phyloP scores from a whole-genome alignment of 2,797 vertebrate genomes.

The Argentina silus region DNA sequence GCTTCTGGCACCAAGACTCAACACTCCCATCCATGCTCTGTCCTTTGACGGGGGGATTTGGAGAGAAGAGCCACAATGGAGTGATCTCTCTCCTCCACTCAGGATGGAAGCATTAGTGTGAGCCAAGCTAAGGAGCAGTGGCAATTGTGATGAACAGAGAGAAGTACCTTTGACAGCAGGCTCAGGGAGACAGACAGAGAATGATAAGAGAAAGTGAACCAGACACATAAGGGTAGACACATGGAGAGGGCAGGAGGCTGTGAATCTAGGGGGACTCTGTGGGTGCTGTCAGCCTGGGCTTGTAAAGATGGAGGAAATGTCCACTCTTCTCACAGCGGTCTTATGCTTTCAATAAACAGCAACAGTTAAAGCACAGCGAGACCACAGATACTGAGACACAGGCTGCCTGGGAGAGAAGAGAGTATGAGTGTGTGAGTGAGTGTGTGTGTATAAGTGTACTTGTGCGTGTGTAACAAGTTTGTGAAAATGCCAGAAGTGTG shows the following conservation, averaged over 20 bases:
- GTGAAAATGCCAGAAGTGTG: too few relatives aligned
- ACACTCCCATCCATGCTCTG: not conserved
- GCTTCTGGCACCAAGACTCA: too few relatives aligned
- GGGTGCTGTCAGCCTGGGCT: conserved; percentile 19
- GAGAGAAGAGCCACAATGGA: conserved; percentile 1
- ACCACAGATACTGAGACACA: not conserved
- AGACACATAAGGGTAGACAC: conserved; percentile 12
- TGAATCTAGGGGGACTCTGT: not conserved
- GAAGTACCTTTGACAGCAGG: conserved; percentile 43
- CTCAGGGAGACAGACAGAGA: conserved; percentile 2
- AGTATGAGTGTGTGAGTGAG: not conserved
- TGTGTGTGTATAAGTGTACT: too few relatives aligned
- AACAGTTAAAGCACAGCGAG: conserved; percentile 9
- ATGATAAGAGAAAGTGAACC: conserved; percentile 9
- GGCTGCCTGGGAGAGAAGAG: not conserved
- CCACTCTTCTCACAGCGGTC: conserved; percentile 26
- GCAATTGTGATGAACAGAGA: conserved; percentile 27
- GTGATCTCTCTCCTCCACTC: conserved; percentile 5
- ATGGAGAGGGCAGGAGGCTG: conserved; percentile 18
- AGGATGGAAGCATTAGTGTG: conserved; percentile 20
- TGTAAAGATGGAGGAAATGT: conserved; percentile 12
- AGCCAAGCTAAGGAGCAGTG: conserved; percentile 23
- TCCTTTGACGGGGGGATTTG: not conserved
- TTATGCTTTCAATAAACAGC: conserved; percentile 44
- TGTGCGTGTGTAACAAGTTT: too few relatives aligned